Conservation (phyloP, 2,113 vertebrate genomes). For the Stercorarius parasiticus region DNA sequence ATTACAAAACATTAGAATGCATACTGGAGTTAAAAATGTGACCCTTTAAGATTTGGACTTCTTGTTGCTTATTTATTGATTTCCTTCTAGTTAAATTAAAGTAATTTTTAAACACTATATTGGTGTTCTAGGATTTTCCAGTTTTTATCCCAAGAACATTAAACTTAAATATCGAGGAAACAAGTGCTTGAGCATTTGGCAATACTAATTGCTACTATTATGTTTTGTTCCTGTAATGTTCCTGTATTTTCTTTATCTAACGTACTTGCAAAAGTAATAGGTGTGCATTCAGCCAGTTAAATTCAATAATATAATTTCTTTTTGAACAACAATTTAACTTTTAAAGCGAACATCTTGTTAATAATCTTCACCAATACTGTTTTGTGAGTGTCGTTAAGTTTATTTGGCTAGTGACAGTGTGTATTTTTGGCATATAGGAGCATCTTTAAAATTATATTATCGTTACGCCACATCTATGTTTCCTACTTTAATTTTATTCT, state of each 20-base stretch:
- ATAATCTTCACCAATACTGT: slow-evolving; percentile 37
- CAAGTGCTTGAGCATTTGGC: not conserved
- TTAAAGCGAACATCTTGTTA: slow-evolving; percentile 70
- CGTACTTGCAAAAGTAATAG: slow-evolving; percentile 35
- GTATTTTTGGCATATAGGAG: slow-evolving; percentile 41
- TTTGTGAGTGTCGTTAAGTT: slow-evolving; percentile 60
- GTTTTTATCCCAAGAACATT: slow-evolving; percentile 34
- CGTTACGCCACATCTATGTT: slow-evolving; percentile 40
- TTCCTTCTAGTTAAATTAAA: slow-evolving; percentile 1
- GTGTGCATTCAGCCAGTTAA: slow-evolving; percentile 22
- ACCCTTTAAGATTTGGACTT: not conserved
- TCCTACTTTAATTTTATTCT: slow-evolving; percentile 65
- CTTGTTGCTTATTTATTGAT: not conserved
- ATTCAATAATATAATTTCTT: slow-evolving; percentile 36
- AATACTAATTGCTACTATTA: slow-evolving; percentile 41
- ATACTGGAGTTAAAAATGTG: not conserved
- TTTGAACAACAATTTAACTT: slow-evolving; percentile 51
- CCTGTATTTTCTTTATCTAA: slow-evolving; percentile 44
- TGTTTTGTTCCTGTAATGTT: slow-evolving; percentile 9
- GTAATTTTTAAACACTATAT: slow-evolving; percentile 22
- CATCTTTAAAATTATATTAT: slow-evolving; percentile 49
- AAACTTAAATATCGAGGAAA: slow-evolving; percentile 32
- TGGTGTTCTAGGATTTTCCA: not conserved
- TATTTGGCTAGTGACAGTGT: slow-evolving; percentile 29
- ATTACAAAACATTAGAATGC: not conserved